Conservation (phyloP, 1,140 invertebrate species). For the Drosophila repleta region DNA sequence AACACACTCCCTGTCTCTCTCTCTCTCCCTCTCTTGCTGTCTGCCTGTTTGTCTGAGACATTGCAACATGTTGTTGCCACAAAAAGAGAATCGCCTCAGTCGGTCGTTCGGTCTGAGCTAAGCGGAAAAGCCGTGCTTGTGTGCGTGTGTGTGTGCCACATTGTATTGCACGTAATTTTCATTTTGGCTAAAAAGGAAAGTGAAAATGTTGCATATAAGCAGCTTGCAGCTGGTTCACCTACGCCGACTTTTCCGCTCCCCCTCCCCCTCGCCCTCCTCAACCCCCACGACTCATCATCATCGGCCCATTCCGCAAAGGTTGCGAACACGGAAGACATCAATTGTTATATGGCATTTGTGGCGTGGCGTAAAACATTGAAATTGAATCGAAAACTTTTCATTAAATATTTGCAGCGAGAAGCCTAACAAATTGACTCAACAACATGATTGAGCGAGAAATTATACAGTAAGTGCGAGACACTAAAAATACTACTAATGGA, state of each 20-base stretch:
- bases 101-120: slow-evolving; percentile 18
- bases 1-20: slow-evolving; percentile 4
- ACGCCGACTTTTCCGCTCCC: background rate
- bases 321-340: slow-evolving; percentile 38
- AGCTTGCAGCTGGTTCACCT: slow-evolving; percentile 14
- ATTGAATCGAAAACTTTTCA: slow-evolving; percentile 17
- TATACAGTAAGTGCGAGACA: slow-evolving; percentile 64
- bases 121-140: slow-evolving; percentile 36
- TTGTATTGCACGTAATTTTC: slow-evolving; percentile 67
- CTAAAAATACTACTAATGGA: slow-evolving; percentile 6
- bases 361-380: background rate
- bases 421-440: slow-evolving; percentile 3
- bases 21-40: too few species aligned
- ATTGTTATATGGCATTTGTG: slow-evolving; percentile 12
- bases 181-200: slow-evolving; percentile 73
- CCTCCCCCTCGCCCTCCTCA: background rate
- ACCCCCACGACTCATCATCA: too few species aligned
- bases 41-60: background rate
- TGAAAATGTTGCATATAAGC: slow-evolving; percentile 65
- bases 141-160: slow-evolving; percentile 55
- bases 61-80: slow-evolving; percentile 41
- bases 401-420: slow-evolving; percentile 17
- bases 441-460: slow-evolving; percentile 75
- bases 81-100: slow-evolving; percentile 28
- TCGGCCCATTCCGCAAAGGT: too few species aligned